phyloP scores from a whole-genome alignment of 2,113 vertebrate genomes.

The Pseudorhombus dupliciocellatus region DNA sequence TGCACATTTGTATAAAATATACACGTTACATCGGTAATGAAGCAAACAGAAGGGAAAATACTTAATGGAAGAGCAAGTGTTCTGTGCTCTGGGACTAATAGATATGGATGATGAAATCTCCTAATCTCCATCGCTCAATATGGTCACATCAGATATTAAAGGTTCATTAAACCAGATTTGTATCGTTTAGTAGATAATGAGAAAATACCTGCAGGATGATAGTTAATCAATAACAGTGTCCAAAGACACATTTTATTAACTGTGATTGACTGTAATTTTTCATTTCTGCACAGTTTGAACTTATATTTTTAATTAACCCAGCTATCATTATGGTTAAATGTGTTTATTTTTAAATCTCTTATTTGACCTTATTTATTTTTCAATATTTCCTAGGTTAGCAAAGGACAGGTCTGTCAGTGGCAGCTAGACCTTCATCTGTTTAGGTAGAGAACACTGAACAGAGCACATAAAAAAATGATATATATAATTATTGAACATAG shows the following conservation, averaged over 20 bases:
- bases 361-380: too few species aligned
- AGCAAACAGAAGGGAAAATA: background rate
- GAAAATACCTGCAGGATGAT: background rate
- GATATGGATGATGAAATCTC: slow-evolving; percentile 11
- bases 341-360: too few species aligned
- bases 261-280: too few species aligned
- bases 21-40: slow-evolving; percentile 32
- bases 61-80: background rate
- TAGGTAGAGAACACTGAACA: too few species aligned
- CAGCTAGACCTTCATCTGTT: too few species aligned
- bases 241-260: background rate
- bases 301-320: too few species aligned
- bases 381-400: too few species aligned
- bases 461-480: too few species aligned
- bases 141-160: slow-evolving; percentile 2
- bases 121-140: slow-evolving; percentile 15
- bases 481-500: too few species aligned
- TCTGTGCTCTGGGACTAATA: background rate
- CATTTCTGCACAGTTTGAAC: too few species aligned
- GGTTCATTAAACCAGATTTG: slow-evolving; percentile 14
- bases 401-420: too few species aligned
- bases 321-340: too few species aligned
- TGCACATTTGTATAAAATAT: slow-evolving; percentile 69
- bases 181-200: background rate
- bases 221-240: background rate